These are phyloP conservation scores for Himalopsyche phryganea DNA, from an alignment of 1,140 invertebrate genomes.

Conservation along the genomic window DNA sequence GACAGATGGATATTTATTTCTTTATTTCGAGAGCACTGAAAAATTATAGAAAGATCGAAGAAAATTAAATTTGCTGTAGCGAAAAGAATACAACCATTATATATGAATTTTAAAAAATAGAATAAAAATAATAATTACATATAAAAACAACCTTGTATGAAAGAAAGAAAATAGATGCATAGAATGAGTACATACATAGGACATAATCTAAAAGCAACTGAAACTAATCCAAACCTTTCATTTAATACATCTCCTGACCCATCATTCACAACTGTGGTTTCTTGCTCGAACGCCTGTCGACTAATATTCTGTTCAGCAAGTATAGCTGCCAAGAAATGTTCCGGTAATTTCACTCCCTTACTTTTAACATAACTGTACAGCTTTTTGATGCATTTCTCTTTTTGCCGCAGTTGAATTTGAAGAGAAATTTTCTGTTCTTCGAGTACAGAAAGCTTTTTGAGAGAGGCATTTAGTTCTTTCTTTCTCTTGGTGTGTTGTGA, in stretches of 20 bases:
- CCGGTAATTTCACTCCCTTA: conserved; percentile 28
- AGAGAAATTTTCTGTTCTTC: conserved; percentile 54
- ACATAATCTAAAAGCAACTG: too few species aligned
- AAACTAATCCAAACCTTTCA: conserved; percentile 1
- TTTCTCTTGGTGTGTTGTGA: conserved; percentile 52
- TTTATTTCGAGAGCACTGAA: too few species aligned
- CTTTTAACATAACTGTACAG: conserved; percentile 34
- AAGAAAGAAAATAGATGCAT: too few species aligned
- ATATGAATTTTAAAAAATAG: too few species aligned
- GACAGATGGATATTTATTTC: too few species aligned
- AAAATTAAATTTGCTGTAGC: too few species aligned
- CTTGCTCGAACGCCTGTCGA: conserved; percentile 29
- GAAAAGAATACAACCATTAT: too few species aligned
- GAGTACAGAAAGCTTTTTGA: conserved; percentile 52
- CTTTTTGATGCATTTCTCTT: conserved; percentile 37
- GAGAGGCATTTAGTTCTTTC: conserved; percentile 52
- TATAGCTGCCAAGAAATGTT: conserved; percentile 27
- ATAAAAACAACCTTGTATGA: too few species aligned
- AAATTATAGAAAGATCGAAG: too few species aligned
- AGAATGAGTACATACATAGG: too few species aligned
- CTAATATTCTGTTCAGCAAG: conserved; percentile 15
- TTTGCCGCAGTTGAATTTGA: conserved; percentile 47
- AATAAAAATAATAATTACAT: too few species aligned
- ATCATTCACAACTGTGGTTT: conserved; percentile 36
- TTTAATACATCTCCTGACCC: conserved; percentile 39